phyloP scores from a whole-genome alignment of 2,797 vertebrate genomes.

The Parauchenoglanis punctatus region DNA sequence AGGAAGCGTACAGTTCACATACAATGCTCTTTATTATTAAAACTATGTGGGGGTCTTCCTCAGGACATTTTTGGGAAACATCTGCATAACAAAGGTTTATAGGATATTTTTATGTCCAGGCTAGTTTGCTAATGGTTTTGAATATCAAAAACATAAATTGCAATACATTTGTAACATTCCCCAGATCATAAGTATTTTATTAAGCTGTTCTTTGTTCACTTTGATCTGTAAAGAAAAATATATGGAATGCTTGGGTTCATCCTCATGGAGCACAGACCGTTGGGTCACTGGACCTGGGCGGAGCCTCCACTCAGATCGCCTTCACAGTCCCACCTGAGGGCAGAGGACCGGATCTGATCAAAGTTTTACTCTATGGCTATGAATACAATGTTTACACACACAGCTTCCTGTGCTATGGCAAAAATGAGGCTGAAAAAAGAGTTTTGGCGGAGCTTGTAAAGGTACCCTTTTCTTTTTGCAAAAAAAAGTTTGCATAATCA shows the following conservation, averaged over 20 bases:
- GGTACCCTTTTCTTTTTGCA: slow-evolving; percentile 67
- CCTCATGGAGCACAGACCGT: slow-evolving; percentile 79
- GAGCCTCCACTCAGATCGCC: slow-evolving; percentile 94
- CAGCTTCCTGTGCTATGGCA: slow-evolving; percentile 94
- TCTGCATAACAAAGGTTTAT: background rate
- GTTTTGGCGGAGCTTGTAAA: slow-evolving; percentile 79
- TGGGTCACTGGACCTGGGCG: slow-evolving; percentile 92
- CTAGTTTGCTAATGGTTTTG: background rate
- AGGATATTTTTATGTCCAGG: background rate
- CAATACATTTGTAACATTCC: background rate
- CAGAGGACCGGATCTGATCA: slow-evolving; percentile 61
- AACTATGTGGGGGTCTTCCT: background rate
- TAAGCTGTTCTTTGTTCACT: background rate
- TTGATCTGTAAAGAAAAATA: slow-evolving; percentile 76
- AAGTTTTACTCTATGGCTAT: slow-evolving; percentile 85
- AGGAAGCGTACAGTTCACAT: background rate
- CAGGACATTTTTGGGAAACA: background rate
- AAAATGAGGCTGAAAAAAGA: slow-evolving; percentile 88
- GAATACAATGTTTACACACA: slow-evolving; percentile 88
- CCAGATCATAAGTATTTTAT: background rate
- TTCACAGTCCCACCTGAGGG: slow-evolving; percentile 72
- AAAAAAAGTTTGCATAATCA: background rate
- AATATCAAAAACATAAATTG: background rate
- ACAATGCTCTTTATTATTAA: background rate
- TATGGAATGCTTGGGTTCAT: slow-evolving; percentile 82